Base-by-base conservation (phyloP, 2,888 invertebrate species). In the Tuta absoluta region DNA sequence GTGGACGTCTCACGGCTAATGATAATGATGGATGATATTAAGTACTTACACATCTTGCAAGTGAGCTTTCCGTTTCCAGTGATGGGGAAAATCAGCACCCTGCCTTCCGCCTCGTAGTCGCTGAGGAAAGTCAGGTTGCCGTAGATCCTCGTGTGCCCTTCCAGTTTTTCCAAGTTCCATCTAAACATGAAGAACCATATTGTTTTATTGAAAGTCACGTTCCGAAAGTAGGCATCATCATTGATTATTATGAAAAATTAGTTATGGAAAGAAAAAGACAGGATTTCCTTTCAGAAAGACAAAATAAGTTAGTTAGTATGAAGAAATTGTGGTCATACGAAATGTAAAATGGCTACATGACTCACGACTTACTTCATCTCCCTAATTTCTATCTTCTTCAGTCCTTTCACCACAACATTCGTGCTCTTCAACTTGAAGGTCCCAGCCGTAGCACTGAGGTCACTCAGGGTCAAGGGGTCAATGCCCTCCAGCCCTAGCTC, bases 21-120 rank as follows among this genome's bases (percentile, higher is more conserved):
- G n/a, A n/a, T n/a, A n/a, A n/a, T n/a, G n/a, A n/a, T n/a, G n/a
- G n/a, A n/a, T n/a, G n/a, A n/a, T n/a, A n/a, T n/a, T n/a, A n/a
- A n/a, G 37, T 48, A 71, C 72, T 72, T 68, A 73, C 73, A 67
- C 66, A 70, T 68, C 65, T 71, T 71, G 4, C 71, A 71, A 19
- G 71, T 64, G 5, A 73, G 65, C 65, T 72, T 73, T 41, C 73
- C 73, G 8, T 59, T 58, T 14, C 73, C 72, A 21, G 65, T 66
- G 63, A 73, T 63, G 17, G 73, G 73, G 7, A 73, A 38, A 11
- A 72, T 62, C 7, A 73, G 60, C 2, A 73, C 58, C 24, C 64
- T 61, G 0, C 73, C 73, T 14, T 70, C 70, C 3, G 68, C 69
- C 56, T 70, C 68, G 62, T 73, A 73, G 64, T 73, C 71, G n/a